phyloP scores from a whole-genome alignment of 1,140 invertebrate genomes.

The Drepana arcuata region DNA sequence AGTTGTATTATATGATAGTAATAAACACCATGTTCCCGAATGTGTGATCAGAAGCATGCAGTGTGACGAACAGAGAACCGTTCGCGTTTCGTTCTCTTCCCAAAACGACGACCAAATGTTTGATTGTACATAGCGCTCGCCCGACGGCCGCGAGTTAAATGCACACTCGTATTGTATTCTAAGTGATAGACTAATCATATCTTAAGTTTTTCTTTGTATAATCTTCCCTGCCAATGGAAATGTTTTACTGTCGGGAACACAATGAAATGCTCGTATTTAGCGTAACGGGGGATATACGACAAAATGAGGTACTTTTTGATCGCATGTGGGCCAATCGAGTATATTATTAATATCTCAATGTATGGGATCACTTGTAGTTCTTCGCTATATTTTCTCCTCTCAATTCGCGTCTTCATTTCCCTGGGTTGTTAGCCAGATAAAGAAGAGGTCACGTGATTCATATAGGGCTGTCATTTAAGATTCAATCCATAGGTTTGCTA shows the following conservation, averaged over 20 bases:
- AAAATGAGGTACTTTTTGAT: conserved; percentile 20
- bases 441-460: no score
- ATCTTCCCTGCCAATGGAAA: conserved; percentile 22
- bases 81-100: conserved; percentile 30
- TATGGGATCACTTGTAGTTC: conserved; percentile 48
- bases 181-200: conserved; percentile 62
- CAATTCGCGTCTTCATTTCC: not conserved
- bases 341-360: conserved; percentile 46
- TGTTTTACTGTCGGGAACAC: conserved; percentile 31
- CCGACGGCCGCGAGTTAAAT: no score
- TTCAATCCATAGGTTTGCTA: no score
- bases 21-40: no score
- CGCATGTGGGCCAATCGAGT: conserved; percentile 53
- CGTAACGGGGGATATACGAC: conserved; percentile 25
- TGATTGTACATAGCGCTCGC: conserved; percentile 33
- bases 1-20: no score
- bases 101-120: conserved; percentile 56
- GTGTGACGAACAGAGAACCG: no score
- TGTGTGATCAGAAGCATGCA: no score
- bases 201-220: conserved; percentile 49
- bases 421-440: no score
- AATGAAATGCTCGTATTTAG: conserved; percentile 28
- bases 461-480: no score
- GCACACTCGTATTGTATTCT: conserved; percentile 19
- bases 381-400: conserved; percentile 30